These are phyloP conservation scores for Malurus cyaneus DNA, from an alignment of 2,113 vertebrate genomes.

Conservation along the genomic window DNA sequence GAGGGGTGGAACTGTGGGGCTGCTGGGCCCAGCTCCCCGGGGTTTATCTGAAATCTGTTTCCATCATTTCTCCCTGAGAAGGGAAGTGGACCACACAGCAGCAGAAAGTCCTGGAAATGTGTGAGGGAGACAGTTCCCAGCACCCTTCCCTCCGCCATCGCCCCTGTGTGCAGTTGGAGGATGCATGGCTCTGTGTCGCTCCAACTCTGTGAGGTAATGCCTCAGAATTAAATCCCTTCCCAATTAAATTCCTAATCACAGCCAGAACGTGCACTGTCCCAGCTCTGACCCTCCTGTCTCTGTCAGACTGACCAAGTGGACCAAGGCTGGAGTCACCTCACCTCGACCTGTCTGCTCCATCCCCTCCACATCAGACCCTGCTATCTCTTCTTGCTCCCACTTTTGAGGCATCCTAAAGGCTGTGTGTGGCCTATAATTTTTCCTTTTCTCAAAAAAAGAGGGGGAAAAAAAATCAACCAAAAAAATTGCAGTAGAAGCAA, in stretches of 20 bases:
- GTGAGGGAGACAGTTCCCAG: not conserved
- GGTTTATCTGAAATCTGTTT: not conserved
- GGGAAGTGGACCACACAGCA: slow-evolving; percentile 60
- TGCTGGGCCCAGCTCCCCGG: not conserved
- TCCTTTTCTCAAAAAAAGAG: not conserved
- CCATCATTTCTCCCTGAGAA: not conserved
- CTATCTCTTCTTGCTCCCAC: not conserved
- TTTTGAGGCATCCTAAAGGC: not conserved
- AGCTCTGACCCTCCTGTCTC: not conserved
- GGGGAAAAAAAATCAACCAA: not conserved
- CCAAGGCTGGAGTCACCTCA: not conserved
- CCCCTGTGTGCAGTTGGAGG: not conserved
- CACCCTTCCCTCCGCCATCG: not conserved
- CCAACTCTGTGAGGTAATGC: not conserved
- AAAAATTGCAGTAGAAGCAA: not conserved
- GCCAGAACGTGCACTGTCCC: not conserved
- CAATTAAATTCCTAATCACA: not conserved
- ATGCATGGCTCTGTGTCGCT: not conserved
- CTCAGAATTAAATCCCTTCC: not conserved
- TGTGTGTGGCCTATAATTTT: not conserved
- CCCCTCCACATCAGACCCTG: not conserved
- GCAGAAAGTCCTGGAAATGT: slow-evolving; percentile 42
- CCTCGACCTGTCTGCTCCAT: not conserved
- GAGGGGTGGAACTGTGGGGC: not conserved
- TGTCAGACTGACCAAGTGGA: fast-evolving